A percentile compares a stretch with the other conserved stretches of the same genome.
Evolutionary conservation across 2,113 vertebrate species (phyloP).

Genomic region (Telmatochromis sp.): DNA sequence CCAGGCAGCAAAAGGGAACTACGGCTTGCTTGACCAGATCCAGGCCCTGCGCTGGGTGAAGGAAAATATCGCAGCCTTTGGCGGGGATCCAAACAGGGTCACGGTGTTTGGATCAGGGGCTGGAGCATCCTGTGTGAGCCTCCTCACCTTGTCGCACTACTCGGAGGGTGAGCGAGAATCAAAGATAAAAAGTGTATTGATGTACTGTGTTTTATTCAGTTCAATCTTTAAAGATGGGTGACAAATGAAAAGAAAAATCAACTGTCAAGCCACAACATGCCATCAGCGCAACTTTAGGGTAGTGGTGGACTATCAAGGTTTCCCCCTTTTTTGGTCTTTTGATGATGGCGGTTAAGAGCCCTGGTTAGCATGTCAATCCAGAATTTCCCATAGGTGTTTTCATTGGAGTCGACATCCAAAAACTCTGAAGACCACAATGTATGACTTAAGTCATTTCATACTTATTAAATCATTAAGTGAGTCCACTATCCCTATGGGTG

Average conservation of each 20-base stretch:
- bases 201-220: neutral
- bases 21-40: conserved; percentile 94
- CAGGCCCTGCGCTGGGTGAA: conserved; percentile 95
- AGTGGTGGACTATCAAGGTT: neutral
- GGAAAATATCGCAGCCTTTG: conserved; percentile 91
- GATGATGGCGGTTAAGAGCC: neutral
- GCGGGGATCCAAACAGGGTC: conserved; percentile 88
- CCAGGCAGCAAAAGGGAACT: conserved; percentile 95
- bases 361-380: neutral
- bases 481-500: neutral
- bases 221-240: neutral
- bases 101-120: conserved; percentile 97
- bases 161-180: conserved; percentile 82
- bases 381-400: neutral
- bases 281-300: neutral
- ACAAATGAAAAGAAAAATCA: neutral
- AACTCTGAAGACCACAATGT: neutral
- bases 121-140: conserved; percentile 94
- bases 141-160: conserved; percentile 93
- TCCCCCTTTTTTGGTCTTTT: neutral
- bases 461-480: neutral
- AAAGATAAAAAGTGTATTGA: neutral
- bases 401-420: neutral
- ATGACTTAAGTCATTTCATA: neutral
- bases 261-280: neutral